Evolutionary conservation across 1,140 invertebrate genomes (phyloP), one percentile per base, ranked within the genome.

Genomic region (Drosophila ambigua): DNA sequence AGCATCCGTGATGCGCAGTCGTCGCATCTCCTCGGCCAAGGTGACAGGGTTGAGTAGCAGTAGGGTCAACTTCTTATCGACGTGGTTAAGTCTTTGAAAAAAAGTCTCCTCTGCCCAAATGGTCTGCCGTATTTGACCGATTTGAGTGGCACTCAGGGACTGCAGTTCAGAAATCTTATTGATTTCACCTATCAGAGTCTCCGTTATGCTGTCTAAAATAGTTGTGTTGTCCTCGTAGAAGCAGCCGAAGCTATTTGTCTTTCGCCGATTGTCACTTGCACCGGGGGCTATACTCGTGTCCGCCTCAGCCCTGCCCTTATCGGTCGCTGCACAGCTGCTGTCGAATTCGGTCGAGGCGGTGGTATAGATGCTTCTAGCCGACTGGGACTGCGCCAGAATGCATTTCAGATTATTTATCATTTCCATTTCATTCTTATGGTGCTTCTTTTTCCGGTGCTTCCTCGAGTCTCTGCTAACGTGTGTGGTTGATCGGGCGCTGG

Each of bases 341-440:
- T 9, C 5, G 9, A 58, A 43, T 50, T 43, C 39, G 4, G 35
- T 39, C 9, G 16, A 15, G 11, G 48, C 20, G 2, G 6, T 23
- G 2, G 6, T 23, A 9, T 39, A 15, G 44, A 39, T n/a, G 35
- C 28, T 44, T 26, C 54, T 13, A 24, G 46, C 57, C n/a, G 80
- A 77, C 46, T 64, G 60, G 20, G 75, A 71, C 49, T 91, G 69
- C 8, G 81, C 60, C 3, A 91, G 52, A n/a, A 88, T 77, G 26
- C 57, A 74, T 28, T 91, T 92, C 0, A 92, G 54, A 72, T 90
- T 91, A 57, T 92, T 92, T 16, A 91, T 73, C 83, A 90, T 83
- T 43, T 92, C 89, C 89, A 92, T 92, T 75, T 92, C 89, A 55
- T 83, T 79, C 26, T 90, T 90, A 15, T 85, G 66, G 48, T 92